Evolutionary conservation across 2,888 invertebrate species (phyloP), one percentile per base, ranked within the genome.

Genomic region (Erannis defoliaria): DNA sequence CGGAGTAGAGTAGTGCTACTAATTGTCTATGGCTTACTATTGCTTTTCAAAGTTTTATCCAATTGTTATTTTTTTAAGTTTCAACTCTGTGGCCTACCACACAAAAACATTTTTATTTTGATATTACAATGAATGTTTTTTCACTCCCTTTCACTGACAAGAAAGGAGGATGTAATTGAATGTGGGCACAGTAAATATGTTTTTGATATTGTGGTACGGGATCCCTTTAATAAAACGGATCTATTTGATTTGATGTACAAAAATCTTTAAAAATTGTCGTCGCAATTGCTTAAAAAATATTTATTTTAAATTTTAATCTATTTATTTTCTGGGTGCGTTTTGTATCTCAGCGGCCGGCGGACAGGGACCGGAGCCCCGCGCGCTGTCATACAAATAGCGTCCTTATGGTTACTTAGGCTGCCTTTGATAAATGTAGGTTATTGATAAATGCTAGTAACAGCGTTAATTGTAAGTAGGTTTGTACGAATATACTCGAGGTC

Each of bases 391-490:
- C 14, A 9, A 19, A 26, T 3, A 5, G 14, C 43, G 16, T 0
- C 16, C 9, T n/a, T 35, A 8, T 8, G 33, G 38, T 46, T 40
- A 37, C 37, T 45, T 55, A 19, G 40, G 62, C 42, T 57, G 51
- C 33, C 49, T 49, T 6, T 33, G 35, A 43, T 40, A 50, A 46
- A n/a, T 43, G 16, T 64, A 66, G 64, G 45, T 26, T 26, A 26
- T 4, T 26, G 26, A 50, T 61, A 61, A 40, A 46, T 51, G 62
- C 64, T 64, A 67, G 69, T 42, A 61, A 55, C 45, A 26, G 53
- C 50, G 14, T 63, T 54, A 31, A 45, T 42, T 23, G 16, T 68
- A 66, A 55, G 54, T 48, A 51, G 50, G 45, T 33, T 57, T 29
- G 54, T 45, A 40, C 33, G 50, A 57, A 42, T 51, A 67, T 62